Percentiles rank a stretch among this genome's conserved stretches.
phyloP scores from a whole-genome alignment of 2,888 invertebrate species.

The Amaurobius ferox region DNA sequence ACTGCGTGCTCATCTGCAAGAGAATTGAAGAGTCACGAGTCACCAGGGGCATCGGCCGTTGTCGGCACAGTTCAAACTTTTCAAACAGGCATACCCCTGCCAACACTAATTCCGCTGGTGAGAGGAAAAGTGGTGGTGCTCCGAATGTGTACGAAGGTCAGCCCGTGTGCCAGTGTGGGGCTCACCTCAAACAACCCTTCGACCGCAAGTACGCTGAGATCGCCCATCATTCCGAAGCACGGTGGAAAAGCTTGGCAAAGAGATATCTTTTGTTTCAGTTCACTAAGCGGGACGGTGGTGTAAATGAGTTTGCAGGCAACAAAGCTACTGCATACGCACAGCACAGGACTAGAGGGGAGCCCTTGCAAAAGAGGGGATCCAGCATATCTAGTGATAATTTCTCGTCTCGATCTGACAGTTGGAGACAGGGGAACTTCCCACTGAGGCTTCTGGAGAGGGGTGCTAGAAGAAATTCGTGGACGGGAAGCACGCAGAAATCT shows the following conservation, averaged over 20 bases:
- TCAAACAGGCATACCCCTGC: conserved; percentile 91
- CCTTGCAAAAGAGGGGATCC: conserved; percentile 82
- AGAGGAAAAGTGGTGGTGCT: conserved; percentile 81
- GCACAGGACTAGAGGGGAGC: conserved; percentile 28
- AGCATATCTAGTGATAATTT: conserved; percentile 88
- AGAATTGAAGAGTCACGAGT: conserved; percentile 96
- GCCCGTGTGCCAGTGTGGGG: conserved; percentile 73
- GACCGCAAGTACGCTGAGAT: conserved; percentile 4
- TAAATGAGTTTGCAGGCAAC: conserved; percentile 82
- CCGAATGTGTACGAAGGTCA: conserved; percentile 48
- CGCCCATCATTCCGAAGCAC: conserved; percentile 29
- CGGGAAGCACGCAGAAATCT: conserved; percentile 86
- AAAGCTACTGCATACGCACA: conserved; percentile 82
- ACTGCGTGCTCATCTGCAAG: conserved; percentile 96
- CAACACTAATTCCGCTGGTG: conserved; percentile 89
- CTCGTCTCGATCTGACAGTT: conserved; percentile 91
- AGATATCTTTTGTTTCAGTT: conserved; percentile 67
- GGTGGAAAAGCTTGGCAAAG: conserved; percentile 72
- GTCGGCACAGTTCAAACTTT: conserved; percentile 90
- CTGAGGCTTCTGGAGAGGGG: conserved; percentile 82
- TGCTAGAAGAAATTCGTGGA: conserved; percentile 82
- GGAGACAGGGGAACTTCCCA: conserved; percentile 83
- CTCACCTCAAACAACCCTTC: conserved; percentile 35
- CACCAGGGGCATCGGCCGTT: conserved; percentile 89
- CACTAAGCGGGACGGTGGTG: conserved; percentile 42